phyloP scores from a whole-genome alignment of 1,140 invertebrate genomes.

The Meloidogyne exigua region DNA sequence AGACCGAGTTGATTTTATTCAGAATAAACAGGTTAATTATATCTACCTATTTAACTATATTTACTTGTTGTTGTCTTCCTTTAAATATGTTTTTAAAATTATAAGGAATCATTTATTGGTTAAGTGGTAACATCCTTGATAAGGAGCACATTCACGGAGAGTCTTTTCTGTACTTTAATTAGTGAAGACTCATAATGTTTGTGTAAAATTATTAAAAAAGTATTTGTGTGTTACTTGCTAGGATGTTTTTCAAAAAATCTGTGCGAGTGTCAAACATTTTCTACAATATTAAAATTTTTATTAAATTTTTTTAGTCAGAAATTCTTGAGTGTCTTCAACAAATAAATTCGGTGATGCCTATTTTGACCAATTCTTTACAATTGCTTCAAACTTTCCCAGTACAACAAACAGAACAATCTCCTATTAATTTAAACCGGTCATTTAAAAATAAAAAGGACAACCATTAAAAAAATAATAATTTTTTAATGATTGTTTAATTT shows the following conservation, averaged over 20 bases:
- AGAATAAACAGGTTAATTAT: constrained; percentile 24
- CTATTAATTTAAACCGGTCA: not conserved
- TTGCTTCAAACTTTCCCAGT: not conserved
- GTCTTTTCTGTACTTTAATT: not conserved
- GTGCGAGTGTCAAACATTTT: constrained; percentile 19
- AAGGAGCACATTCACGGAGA: constrained; percentile 21
- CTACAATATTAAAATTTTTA: constrained; percentile 9
- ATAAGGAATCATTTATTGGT: not conserved
- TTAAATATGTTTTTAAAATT: too few relatives aligned
- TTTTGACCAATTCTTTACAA: constrained; percentile 18
- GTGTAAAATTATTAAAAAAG: constrained; percentile 7
- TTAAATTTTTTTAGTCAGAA: constrained; percentile 24
- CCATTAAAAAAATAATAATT: not conserved
- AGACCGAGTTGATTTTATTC: constrained; percentile 7
- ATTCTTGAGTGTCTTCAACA: constrained; percentile 29
- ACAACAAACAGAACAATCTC: not conserved
- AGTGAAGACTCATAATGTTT: constrained; percentile 11
- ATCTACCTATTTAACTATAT: too few relatives aligned
- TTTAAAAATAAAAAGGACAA: not conserved
- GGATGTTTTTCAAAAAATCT: not conserved
- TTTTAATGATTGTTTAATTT: not conserved
- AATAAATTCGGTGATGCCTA: constrained; percentile 21
- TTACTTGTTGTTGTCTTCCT: too few relatives aligned
- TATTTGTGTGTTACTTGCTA: constrained; percentile 16
- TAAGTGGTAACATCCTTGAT: not conserved